Base-by-base conservation (phyloP, 1,140 invertebrate genomes). In the Pogonomyrmex californicus region DNA sequence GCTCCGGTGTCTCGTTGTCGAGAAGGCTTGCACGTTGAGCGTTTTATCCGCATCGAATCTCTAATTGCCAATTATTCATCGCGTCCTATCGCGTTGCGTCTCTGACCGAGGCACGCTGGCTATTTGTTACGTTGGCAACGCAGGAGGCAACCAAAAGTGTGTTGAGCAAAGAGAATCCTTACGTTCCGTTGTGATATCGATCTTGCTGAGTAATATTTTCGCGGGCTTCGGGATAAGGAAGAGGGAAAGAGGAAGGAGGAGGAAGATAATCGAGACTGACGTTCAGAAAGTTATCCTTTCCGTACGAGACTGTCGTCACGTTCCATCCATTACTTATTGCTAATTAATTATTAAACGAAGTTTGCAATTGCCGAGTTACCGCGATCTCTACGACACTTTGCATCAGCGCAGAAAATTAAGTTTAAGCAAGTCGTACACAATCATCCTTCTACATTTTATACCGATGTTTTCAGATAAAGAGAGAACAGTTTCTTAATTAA, bases 291-390 rank as follows among this genome's bases (percentile, higher is more conserved):
- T 92, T 90, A 88, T 81, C 87, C 83, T 86, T 85, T 86, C 76
- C 65, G 87, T 78, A 75, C 83, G 88, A 91, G 90, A 90, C 90
- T 91, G 92, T 92, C 83, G 91, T 68, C 81, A 89, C 70, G 87
- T 89, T 93, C 92, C 92, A 93, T 93, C 92, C 92, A 93, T 90
- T 91, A 90, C 58, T 70, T 89, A 85, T 86, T 89, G 85, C 79
- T 91, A 87, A 89, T 91, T 91, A 85, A 83, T 86, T 82, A 63
- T 77, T 90, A 90, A 90, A 88, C 33, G 41, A 44, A 51, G 63
- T 87, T 86, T 65, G 62, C n/a, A 7, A 30, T 44, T 30, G 44
- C 23, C 23, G 23, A 23, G 23, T 23, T 66, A 60, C 78, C 75
- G 54, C 60, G 47, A 23, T 63, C 41, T 17, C 12, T 2, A 56